These are phyloP conservation scores for Myiothlypis chrysogaster DNA, from an alignment of 2,797 vertebrate species.

Conservation along the genomic window DNA sequence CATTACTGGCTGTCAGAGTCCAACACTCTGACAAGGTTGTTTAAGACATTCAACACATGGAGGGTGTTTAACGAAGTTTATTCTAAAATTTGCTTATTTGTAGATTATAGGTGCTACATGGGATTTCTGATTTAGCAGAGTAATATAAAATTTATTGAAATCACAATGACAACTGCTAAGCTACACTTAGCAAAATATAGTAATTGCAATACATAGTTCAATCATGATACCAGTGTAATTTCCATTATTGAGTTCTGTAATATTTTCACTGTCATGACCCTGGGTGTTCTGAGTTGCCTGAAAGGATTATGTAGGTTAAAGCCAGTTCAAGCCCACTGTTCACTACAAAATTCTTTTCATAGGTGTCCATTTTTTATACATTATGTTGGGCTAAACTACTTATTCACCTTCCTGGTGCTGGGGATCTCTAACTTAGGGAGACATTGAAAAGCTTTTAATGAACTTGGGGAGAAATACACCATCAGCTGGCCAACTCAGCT, in stretches of 20 bases:
- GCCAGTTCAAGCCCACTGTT: neutral
- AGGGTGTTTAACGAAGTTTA: neutral
- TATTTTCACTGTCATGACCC: neutral
- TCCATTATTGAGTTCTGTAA: rapidly evolving
- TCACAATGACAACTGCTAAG: neutral
- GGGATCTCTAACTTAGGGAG: neutral
- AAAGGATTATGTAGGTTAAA: neutral
- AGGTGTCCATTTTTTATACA: neutral
- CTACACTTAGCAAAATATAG: neutral
- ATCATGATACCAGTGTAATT: neutral
- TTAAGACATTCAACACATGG: neutral
- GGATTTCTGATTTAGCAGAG: neutral
- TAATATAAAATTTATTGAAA: neutral
- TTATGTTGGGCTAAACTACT: neutral
- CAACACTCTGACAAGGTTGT: neutral
- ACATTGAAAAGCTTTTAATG: neutral
- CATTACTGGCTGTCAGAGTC: neutral
- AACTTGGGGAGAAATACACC: neutral
- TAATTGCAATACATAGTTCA: neutral
- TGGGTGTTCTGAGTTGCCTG: rapidly evolving
- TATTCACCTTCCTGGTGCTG: neutral
- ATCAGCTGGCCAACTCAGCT: neutral
- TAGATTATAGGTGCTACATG: neutral
- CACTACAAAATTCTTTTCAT: neutral
- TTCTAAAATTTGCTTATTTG: neutral